These are phyloP conservation scores for Myzus persicae DNA, from an alignment of 1,140 invertebrate species.

Conservation along the genomic window DNA sequence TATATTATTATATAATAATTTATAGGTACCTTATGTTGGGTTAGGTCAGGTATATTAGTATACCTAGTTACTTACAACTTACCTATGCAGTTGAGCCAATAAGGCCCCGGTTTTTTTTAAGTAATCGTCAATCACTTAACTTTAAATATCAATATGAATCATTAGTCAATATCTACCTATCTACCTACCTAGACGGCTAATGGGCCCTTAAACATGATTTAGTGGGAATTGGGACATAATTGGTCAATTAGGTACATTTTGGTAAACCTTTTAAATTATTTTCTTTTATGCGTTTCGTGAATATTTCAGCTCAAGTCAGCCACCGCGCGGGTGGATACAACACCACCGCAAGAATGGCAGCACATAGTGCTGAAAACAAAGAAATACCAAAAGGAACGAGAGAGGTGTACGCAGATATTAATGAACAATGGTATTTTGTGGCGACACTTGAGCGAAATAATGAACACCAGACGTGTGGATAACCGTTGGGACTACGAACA, in stretches of 20 bases:
- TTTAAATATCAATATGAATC: too few relatives aligned
- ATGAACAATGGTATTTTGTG: slow-evolving; percentile 69
- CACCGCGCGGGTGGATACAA: slow-evolving; percentile 68
- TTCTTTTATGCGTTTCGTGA: not conserved
- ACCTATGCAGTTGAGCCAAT: too few relatives aligned
- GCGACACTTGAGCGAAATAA: slow-evolving; percentile 68
- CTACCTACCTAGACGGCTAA: too few relatives aligned
- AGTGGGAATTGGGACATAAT: not conserved
- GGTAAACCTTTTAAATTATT: not conserved
- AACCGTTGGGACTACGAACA: slow-evolving; percentile 68
- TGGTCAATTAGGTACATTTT: too few relatives aligned
- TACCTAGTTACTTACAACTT: too few relatives aligned
- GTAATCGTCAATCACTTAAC: too few relatives aligned
- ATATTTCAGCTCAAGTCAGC: slow-evolving; percentile 67
- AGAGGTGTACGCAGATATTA: slow-evolving; percentile 67
- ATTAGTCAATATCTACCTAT: too few relatives aligned
- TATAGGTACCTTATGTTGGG: too few relatives aligned
- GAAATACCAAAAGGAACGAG: slow-evolving; percentile 69
- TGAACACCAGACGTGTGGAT: slow-evolving; percentile 67
- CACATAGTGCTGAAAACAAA: slow-evolving; percentile 70
- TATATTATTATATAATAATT: too few relatives aligned
- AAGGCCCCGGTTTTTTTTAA: too few relatives aligned
- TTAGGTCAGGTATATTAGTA: too few relatives aligned
- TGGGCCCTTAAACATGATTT: too few relatives aligned
- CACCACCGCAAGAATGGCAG: slow-evolving; percentile 65